These are phyloP conservation scores for Enoplosus armatus DNA, from an alignment of 2,797 vertebrate genomes.

Conservation along the genomic window DNA sequence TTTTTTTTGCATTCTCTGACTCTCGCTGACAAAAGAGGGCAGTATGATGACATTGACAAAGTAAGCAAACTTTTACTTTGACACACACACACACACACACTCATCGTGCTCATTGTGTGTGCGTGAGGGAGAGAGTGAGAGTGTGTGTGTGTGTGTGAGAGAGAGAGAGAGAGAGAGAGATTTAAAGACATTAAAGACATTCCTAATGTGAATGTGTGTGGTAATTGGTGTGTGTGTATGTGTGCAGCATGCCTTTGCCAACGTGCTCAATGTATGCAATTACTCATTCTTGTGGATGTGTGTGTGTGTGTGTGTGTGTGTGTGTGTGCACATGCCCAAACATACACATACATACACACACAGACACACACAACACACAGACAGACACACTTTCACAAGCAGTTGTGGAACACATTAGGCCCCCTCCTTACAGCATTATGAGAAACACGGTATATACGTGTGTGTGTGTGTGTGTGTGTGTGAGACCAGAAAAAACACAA, in stretches of 20 bases:
- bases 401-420: conserved; percentile 48
- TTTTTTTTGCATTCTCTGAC: conserved; percentile 59
- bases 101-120: no score
- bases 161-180: neutral
- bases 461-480: conserved; percentile 5
- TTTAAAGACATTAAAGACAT: conserved; percentile 1
- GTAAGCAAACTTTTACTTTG: conserved; percentile 82
- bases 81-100: no score
- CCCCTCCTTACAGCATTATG: conserved; percentile 31
- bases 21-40: conserved; percentile 88
- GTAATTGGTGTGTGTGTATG: conserved; percentile 26
- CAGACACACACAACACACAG: conserved; percentile 6
- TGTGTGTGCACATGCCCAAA: conserved; percentile 41
- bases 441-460: conserved; percentile 22
- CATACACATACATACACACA: conserved; percentile 12
- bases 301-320: no score
- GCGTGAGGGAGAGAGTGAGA: conserved; percentile 8
- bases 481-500: conserved; percentile 27
- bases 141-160: conserved; percentile 25
- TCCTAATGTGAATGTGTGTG: conserved; percentile 38
- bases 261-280: conserved; percentile 47
- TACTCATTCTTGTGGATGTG: conserved; percentile 57
- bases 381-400: conserved; percentile 15
- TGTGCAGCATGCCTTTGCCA: conserved; percentile 33
- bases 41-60: conserved; percentile 86